phyloP scores from a whole-genome alignment of 2,113 vertebrate species.

The Gadus chalcogrammus region DNA sequence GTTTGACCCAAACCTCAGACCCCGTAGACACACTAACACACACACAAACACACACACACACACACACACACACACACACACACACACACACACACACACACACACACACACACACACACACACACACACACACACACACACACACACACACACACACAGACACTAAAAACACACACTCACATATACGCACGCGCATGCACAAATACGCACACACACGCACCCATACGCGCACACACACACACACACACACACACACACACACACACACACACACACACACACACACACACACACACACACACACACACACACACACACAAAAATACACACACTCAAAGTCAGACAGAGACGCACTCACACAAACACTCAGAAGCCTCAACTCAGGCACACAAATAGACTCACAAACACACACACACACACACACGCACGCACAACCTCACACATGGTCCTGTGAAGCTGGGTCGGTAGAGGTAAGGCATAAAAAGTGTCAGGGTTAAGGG shows the following conservation, averaged over 20 bases:
- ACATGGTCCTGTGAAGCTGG: too few relatives aligned
- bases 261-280: conserved; percentile 4
- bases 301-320: conserved; percentile 5
- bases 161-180: not conserved
- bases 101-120: not conserved
- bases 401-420: not conserved
- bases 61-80: not conserved
- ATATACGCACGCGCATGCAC: not conserved
- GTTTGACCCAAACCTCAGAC: conserved; percentile 49
- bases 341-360: not conserved
- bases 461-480: too few relatives aligned
- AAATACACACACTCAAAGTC: not conserved
- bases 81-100: conserved; percentile 6
- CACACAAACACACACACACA: conserved; percentile 2
- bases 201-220: not conserved
- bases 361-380: not conserved
- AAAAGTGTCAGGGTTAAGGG: too few relatives aligned
- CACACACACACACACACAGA: conserved; percentile 4
- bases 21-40: conserved; percentile 25
- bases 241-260: not conserved
- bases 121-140: conserved; percentile 4
- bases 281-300: not conserved
- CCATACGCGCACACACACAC: not conserved
- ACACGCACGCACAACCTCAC: too few relatives aligned
- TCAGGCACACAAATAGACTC: too few relatives aligned